These are phyloP conservation scores for Isaurus tuberculatus DNA, from an alignment of 92 coral and sea anemone species.

Conservation along the genomic window DNA sequence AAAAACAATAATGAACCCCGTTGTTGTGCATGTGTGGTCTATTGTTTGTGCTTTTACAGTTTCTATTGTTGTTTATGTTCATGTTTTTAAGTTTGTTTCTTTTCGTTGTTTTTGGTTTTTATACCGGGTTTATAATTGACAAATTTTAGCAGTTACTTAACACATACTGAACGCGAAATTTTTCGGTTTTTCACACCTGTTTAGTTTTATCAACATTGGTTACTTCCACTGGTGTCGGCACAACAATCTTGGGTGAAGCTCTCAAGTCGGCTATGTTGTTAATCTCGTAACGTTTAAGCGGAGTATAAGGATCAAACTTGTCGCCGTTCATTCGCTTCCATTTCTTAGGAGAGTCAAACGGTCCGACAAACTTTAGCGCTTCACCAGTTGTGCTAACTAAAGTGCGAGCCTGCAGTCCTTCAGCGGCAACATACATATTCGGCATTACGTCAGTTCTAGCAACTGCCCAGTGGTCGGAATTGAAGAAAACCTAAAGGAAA, in stretches of 20 bases:
- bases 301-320: constrained; percentile 75
- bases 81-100: too few species aligned
- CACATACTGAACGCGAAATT: background rate
- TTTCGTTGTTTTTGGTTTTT: too few species aligned
- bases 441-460: constrained; percentile 96
- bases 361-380: constrained; percentile 75
- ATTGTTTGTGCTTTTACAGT: too few species aligned
- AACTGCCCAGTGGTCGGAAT: constrained; percentile 51
- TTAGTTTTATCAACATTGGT: constrained; percentile 65
- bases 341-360: constrained; percentile 65
- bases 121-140: too few species aligned
- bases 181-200: constrained; percentile 31
- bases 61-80: too few species aligned
- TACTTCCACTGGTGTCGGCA: constrained; percentile 86
- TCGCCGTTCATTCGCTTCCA: constrained; percentile 82
- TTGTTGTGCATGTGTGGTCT: too few species aligned
- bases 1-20: too few species aligned
- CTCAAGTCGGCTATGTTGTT: constrained; percentile 55
- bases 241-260: constrained; percentile 73
- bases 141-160: background rate
- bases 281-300: constrained; percentile 67
- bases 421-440: constrained; percentile 83
- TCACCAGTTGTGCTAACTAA: constrained; percentile 80
- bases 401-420: constrained; percentile 76
- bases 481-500: constrained; percentile 42